Evolutionary conservation across 2,888 invertebrate genomes (phyloP), one percentile per base, ranked within the genome.

Genomic region (Dryocosmus kuriphilus): DNA sequence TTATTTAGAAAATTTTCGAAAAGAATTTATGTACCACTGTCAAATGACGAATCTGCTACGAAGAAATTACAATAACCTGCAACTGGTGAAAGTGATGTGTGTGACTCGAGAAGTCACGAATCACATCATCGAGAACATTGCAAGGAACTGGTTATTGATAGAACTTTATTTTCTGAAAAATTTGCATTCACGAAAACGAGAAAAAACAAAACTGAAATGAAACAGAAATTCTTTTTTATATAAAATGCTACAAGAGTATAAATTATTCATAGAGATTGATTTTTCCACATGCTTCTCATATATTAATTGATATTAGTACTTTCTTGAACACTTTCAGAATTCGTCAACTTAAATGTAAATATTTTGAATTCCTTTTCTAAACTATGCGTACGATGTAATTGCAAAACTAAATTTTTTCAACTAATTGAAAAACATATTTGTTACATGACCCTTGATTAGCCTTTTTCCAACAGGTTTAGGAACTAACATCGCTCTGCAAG

Each of bases 71-170:
- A 41, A 27, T 41, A 46, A 46, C 46, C 67, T 67, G 67, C 27
- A 27, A 67, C 19, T 30, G 41, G 67, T 46, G 67, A 67, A 67
- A 67, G 67, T 67, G 19, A 67, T 46, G 38, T 41, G 19, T 38
- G 67, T 67, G 46, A 67, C 67, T 67, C 67, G 27, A 67, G 27
- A 27, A 67, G 41, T 67, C 67, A 67, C 67, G 67, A 67, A 67
- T 67, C 67, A 9, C 67, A 67, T 67, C 67, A 67, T 67, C 24
- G 46, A 46, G 67, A 46, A 27, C 19, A 67, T 51, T 51, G 27
- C 27, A 67, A 27, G 65, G 22, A 38, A 65, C 35, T 65, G 65
- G 35, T 22, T 67, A 41, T 24, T 67, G 41, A 19, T 27, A 57
- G 57, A 22, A 24, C 22, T 67, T 67, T n/a, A 46, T 9, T 19